These are phyloP conservation scores for Serranus cabrilla DNA, from an alignment of 2,797 vertebrate genomes.

Conservation along the genomic window DNA sequence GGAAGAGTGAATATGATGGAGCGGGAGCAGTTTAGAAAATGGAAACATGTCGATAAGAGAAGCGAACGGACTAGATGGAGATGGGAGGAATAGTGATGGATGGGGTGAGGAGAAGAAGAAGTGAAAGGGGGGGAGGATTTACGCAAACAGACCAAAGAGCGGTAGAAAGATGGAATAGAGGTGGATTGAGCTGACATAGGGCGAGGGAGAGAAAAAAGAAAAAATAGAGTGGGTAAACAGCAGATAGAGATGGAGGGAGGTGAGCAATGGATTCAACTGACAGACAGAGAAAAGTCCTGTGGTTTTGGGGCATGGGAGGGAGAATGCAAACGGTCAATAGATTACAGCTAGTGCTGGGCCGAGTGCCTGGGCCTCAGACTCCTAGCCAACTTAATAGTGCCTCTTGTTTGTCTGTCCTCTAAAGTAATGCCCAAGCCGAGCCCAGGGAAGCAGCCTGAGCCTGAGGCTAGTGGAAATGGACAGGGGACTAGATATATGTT, in stretches of 20 bases:
- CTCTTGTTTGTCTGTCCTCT: conserved; percentile 84
- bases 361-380: conserved; percentile 74
- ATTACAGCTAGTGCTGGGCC: conserved; percentile 78
- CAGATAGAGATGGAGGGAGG: conserved; percentile 76
- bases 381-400: conserved; percentile 80
- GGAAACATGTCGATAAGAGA: conserved; percentile 88
- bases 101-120: conserved; percentile 72
- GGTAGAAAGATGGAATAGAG: conserved; percentile 79
- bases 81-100: conserved; percentile 85
- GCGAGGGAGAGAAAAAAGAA: conserved; percentile 51
- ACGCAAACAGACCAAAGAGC: conserved; percentile 73
- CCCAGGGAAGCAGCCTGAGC: conserved; percentile 75
- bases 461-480: conserved; percentile 82
- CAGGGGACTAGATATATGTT: conserved; percentile 84
- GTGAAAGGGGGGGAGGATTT: conserved; percentile 46
- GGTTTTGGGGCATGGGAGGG: conserved; percentile 74
- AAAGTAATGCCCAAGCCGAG: conserved; percentile 80
- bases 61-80: conserved; percentile 81
- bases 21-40: conserved; percentile 85
- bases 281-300: conserved; percentile 78
- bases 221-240: conserved; percentile 76
- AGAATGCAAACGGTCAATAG: conserved; percentile 82
- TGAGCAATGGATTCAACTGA: conserved; percentile 78
- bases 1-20: conserved; percentile 84
- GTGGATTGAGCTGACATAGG: conserved; percentile 76